Conservation (phyloP, 2,113 vertebrate species). For the Megaleporinus macrocephalus region DNA sequence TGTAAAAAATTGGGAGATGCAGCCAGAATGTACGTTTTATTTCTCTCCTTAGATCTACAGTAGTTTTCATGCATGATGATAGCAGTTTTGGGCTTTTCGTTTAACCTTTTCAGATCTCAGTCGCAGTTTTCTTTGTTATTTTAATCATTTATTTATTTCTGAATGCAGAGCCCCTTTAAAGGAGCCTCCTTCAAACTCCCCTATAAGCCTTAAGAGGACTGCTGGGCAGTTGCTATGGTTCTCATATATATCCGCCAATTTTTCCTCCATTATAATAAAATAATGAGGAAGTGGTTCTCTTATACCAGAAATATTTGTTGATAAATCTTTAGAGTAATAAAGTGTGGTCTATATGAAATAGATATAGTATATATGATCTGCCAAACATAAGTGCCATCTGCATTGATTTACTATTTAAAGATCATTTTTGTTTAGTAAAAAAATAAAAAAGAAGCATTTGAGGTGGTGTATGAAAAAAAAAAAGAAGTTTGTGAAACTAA, state of each 20-base stretch:
- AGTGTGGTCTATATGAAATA: constrained; percentile 34
- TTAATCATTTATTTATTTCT: constrained; percentile 31
- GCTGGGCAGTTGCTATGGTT: constrained; percentile 50
- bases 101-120: constrained; percentile 22
- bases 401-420: constrained; percentile 27
- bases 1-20: constrained; percentile 41
- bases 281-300: constrained; percentile 48
- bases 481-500: constrained; percentile 1
- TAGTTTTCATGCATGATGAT: constrained; percentile 34
- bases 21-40: constrained; percentile 50
- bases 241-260: constrained; percentile 17
- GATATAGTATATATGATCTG: not conserved
- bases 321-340: constrained; percentile 22
- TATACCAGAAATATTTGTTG: constrained; percentile 37
- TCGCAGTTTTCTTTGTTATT: constrained; percentile 14
- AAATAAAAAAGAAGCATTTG: constrained; percentile 16
- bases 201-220: constrained; percentile 58
- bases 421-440: constrained; percentile 17
- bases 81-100: constrained; percentile 26
- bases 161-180: constrained; percentile 55
- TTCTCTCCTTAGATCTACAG: constrained; percentile 20
- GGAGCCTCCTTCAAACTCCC: constrained; percentile 36
- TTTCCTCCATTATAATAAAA: constrained; percentile 35
- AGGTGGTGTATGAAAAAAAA: constrained; percentile 5
- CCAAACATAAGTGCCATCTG: constrained; percentile 50